These are phyloP conservation scores for Yponomeuta sedellus DNA, from an alignment of 2,888 invertebrate species.

Conservation along the genomic window DNA sequence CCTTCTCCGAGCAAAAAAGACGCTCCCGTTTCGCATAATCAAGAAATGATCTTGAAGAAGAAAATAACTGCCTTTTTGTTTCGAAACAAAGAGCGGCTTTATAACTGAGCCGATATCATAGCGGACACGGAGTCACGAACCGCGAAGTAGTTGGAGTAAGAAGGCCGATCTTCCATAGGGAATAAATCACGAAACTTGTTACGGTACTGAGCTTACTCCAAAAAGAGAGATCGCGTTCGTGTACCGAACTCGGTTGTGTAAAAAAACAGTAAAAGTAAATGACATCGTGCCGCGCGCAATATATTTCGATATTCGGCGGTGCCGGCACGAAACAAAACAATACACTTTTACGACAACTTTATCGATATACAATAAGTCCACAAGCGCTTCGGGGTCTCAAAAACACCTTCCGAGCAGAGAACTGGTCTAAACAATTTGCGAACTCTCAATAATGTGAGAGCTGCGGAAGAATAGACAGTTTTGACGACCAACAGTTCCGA, in stretches of 20 bases:
- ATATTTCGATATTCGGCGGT: neutral
- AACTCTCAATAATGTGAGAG: neutral
- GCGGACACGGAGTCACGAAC: neutral
- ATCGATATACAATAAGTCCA: neutral
- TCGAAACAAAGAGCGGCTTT: neutral
- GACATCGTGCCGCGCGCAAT: neutral
- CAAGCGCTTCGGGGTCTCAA: neutral
- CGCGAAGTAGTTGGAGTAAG: neutral
- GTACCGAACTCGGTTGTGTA: neutral
- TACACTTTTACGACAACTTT: slow-evolving; percentile 3
- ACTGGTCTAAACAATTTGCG: neutral
- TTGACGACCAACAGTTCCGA: neutral
- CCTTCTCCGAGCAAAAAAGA: neutral
- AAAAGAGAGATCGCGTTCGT: neutral
- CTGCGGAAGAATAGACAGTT: neutral
- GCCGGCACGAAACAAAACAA: neutral
- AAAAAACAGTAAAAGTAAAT: neutral
- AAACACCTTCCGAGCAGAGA: neutral
- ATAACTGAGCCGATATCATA: neutral
- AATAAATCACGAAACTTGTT: neutral
- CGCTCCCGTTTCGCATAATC: neutral
- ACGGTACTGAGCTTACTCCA: neutral
- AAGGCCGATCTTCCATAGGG: neutral
- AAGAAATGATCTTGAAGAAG: neutral
- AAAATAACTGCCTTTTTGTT: neutral